Conservation (phyloP, 2,797 vertebrate species). For the Acestrorhynchus altus region DNA sequence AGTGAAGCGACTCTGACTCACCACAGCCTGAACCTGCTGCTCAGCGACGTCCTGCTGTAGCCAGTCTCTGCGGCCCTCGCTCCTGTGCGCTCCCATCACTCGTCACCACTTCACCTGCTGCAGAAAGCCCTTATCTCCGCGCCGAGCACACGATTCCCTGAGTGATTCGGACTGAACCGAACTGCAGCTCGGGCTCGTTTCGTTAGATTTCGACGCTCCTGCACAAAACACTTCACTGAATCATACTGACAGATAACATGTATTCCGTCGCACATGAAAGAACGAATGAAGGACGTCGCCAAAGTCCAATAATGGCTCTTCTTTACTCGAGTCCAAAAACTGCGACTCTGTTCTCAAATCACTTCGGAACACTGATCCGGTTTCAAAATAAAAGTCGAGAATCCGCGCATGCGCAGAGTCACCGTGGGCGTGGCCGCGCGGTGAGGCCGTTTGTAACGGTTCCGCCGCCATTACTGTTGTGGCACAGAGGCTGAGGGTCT, state of each 20-base stretch:
- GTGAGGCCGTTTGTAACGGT: slow-evolving; percentile 10
- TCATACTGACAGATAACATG: background rate
- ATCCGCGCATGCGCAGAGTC: slow-evolving; percentile 23
- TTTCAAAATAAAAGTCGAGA: slow-evolving; percentile 45
- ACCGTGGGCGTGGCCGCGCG: slow-evolving; percentile 2
- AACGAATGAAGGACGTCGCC: background rate
- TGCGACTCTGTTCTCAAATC: background rate
- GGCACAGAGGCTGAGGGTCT: slow-evolving; percentile 17
- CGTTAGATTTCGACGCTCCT: background rate
- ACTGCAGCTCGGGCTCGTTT: too few species aligned
- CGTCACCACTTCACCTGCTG: background rate
- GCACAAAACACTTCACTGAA: background rate
- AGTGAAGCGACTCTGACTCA: slow-evolving; percentile 49
- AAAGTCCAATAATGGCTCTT: background rate
- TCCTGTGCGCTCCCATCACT: slow-evolving; percentile 79
- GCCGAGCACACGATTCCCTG: background rate
- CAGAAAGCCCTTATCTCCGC: background rate
- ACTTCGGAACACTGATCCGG: slow-evolving; percentile 22
- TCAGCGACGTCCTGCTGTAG: slow-evolving; percentile 70
- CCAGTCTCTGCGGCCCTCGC: slow-evolving; percentile 77
- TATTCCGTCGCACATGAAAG: background rate
- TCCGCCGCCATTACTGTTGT: slow-evolving; percentile 61
- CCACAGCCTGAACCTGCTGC: slow-evolving; percentile 65
- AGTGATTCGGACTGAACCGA: too few species aligned
- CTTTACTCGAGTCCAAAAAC: background rate